Evolutionary conservation across 2,888 invertebrate species (phyloP).

Genomic region (Dynastes tityus): DNA sequence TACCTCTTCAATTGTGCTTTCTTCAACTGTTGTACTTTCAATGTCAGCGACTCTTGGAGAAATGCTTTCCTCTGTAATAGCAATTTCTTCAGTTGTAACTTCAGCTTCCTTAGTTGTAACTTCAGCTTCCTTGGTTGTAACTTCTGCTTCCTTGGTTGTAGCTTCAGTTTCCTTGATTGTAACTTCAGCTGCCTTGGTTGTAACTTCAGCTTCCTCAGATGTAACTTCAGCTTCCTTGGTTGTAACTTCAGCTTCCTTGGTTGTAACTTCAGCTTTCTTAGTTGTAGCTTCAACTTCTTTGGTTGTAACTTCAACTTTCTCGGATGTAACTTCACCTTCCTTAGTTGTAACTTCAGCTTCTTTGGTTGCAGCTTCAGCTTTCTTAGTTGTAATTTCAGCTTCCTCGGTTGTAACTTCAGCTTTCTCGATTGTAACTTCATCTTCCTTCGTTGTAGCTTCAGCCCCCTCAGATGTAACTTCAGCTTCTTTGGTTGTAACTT

Average conservation of each 20-base stretch:
- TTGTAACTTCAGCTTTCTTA: constrained; percentile 49
- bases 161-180: constrained; percentile 36
- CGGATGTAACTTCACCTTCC: not conserved
- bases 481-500: not conserved
- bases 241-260: constrained; percentile 21
- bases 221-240: constrained; percentile 33
- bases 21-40: constrained; percentile 12
- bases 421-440: too few relatives aligned
- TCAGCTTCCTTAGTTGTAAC: constrained; percentile 46
- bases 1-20: constrained; percentile 7
- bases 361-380: too few relatives aligned
- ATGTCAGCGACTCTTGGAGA: not conserved
- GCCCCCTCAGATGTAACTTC: not conserved
- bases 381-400: not conserved
- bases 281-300: not conserved
- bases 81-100: constrained; percentile 51
- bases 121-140: constrained; percentile 36
- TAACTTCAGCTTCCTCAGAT: constrained; percentile 50
- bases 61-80: constrained; percentile 16
- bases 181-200: constrained; percentile 38
- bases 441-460: not conserved
- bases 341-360: constrained; percentile 50
- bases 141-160: constrained; percentile 31
- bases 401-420: too few relatives aligned
- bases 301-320: constrained; percentile 34